Base-by-base conservation (phyloP, 2,888 invertebrate genomes). In the Idaea aversata region DNA sequence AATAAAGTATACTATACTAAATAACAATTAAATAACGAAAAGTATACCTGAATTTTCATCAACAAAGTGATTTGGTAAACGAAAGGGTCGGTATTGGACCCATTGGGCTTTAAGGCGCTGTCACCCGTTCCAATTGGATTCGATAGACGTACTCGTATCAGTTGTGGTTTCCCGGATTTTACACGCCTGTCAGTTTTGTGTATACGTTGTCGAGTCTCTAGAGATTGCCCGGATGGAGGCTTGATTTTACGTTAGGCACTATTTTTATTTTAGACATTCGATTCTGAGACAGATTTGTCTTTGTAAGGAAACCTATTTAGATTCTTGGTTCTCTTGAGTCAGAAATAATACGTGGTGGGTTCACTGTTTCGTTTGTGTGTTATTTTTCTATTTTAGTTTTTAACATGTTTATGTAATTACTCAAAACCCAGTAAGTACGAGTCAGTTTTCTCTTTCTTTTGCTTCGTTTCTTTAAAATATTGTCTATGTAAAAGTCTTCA, bases 161-260 rank as follows among this genome's bases (percentile, higher is more conserved):
- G 25, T 47, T 47, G 47, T 47, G 47, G 47, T 10, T 47, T 5
- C 47, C 13, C 47, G 13, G 10, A 47, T 47, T 47, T 47, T 47
- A 47, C 47, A 47, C 47, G 47, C 47, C 47, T 47, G 47, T 47
- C 47, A 47, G 47, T 47, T 47, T 47, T 47, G 47, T 47, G 47
- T 47, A 10, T 47, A 3, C 2, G 47, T 47, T 13, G 47, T 13
- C 47, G 13, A 13, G 47, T 47, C 47, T 13, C 47, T 47, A 4
- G 47, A 10, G 47, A 47, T 47, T 47, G 47, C 7, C 47, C 10
- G 47, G 47, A 47, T 47, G 47, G 47, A 47, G 10, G 47, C 13
- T 13, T 47, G 47, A 47, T 47, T 47, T 47, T 47, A 47, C 13
- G 3, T 10, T 47, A 13, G 13, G 47, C 13, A 47, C 47, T 47